phyloP scores from a whole-genome alignment of 2,797 vertebrate genomes.

The Siniperca scherzeri region DNA sequence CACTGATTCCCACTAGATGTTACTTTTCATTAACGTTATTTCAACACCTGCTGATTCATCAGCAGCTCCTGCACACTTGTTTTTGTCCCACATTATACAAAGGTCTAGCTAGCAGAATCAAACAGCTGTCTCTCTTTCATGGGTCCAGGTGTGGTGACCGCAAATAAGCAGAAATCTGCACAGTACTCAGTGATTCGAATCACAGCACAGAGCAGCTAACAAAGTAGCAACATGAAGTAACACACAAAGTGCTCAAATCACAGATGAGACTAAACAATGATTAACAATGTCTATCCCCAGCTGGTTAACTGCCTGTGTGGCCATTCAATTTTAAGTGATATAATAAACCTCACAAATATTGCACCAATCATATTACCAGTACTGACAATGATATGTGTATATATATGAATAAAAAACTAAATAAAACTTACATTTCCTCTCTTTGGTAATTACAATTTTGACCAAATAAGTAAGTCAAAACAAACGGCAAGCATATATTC shows the following conservation, averaged over 20 bases:
- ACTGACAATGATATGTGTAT: too few species aligned
- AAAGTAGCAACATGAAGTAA: not conserved
- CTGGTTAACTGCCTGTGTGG: not conserved
- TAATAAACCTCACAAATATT: too few species aligned
- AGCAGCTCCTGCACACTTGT: too few species aligned
- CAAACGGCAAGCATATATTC: not conserved
- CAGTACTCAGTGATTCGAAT: not conserved
- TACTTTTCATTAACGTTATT: not conserved
- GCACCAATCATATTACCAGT: too few species aligned
- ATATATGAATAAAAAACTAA: too few species aligned
- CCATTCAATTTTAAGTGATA: too few species aligned
- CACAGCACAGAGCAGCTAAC: not conserved
- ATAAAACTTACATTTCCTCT: not conserved
- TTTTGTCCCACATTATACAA: too few species aligned
- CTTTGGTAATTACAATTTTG: not conserved
- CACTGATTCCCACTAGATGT: not conserved
- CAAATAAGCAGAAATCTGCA: too few species aligned
- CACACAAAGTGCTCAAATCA: not conserved
- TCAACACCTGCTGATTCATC: not conserved
- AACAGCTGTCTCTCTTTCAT: not conserved
- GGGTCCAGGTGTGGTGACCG: not conserved
- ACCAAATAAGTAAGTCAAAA: not conserved
- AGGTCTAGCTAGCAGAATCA: too few species aligned
- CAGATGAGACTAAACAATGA: not conserved
- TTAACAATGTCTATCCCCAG: not conserved